These are phyloP conservation scores for Lasioglossum pauxillum DNA, from an alignment of 2,888 invertebrate species.

Conservation along the genomic window DNA sequence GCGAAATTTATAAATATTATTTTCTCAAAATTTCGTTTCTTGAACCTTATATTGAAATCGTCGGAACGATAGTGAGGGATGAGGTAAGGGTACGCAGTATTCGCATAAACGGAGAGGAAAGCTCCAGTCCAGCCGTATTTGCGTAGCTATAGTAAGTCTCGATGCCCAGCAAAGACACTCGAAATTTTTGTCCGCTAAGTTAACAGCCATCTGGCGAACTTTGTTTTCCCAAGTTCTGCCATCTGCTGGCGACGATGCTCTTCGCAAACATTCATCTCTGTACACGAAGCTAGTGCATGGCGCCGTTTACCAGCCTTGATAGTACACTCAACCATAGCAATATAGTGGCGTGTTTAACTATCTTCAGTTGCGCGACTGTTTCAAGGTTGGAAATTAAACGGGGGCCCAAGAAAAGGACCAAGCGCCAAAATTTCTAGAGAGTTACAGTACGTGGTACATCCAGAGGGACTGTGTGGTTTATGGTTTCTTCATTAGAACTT, in stretches of 20 bases:
- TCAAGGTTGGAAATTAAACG: constrained; percentile 52
- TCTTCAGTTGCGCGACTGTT: constrained; percentile 30
- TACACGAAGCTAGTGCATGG: constrained; percentile 33
- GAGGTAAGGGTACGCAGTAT: background rate
- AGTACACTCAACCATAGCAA: constrained; percentile 31
- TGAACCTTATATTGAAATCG: background rate
- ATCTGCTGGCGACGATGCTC: constrained; percentile 58
- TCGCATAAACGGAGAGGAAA: background rate
- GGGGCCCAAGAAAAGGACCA: background rate
- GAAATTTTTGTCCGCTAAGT: constrained; percentile 52
- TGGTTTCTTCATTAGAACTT: constrained; percentile 16
- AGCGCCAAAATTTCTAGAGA: background rate
- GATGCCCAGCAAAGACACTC: constrained; percentile 35
- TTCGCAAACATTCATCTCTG: constrained; percentile 52
- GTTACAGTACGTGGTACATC: background rate
- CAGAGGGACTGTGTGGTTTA: background rate
- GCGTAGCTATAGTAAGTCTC: constrained; percentile 4
- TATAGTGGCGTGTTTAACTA: constrained; percentile 46
- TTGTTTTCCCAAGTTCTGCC: constrained; percentile 54
- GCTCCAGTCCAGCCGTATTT: background rate
- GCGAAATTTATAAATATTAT: background rate
- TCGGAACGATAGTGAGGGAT: background rate
- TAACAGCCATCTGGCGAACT: constrained; percentile 58
- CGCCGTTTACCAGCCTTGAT: constrained; percentile 41
- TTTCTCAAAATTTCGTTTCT: background rate